These are phyloP conservation scores for Dryobotodes eremita DNA, from an alignment of 2,888 invertebrate genomes.

Conservation along the genomic window DNA sequence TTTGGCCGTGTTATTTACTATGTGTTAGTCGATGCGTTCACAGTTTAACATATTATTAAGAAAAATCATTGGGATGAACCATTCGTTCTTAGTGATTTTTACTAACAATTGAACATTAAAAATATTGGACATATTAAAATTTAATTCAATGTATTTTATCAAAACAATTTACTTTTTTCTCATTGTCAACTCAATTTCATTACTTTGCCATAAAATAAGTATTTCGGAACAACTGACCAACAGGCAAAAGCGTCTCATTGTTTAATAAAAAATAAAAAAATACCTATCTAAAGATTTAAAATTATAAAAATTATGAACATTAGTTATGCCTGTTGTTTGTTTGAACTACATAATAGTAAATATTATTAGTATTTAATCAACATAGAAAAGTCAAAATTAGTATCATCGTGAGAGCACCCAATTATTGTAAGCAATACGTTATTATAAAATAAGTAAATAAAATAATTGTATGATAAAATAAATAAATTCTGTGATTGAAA, in stretches of 20 bases:
- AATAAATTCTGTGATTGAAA: slow-evolving; percentile 73
- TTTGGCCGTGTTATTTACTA: slow-evolving; percentile 56
- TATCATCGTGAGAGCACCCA: slow-evolving; percentile 74
- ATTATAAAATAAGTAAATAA: slow-evolving; percentile 61
- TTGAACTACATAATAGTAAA: slow-evolving; percentile 42
- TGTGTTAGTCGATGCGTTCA: slow-evolving; percentile 25
- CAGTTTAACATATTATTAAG: slow-evolving; percentile 25
- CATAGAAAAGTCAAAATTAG: slow-evolving; percentile 61
- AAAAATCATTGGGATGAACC: slow-evolving; percentile 15
- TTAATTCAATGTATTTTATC: not conserved
- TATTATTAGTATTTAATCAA: slow-evolving; percentile 59
- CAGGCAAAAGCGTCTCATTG: slow-evolving; percentile 31
- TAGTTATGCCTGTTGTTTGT: slow-evolving; percentile 51
- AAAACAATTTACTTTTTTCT: slow-evolving; percentile 8
- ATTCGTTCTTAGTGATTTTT: slow-evolving; percentile 7
- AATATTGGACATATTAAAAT: slow-evolving; percentile 11
- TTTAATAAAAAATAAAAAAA: slow-evolving; percentile 9
- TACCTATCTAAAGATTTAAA: not conserved
- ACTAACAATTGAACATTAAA: slow-evolving; percentile 9
- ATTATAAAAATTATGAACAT: slow-evolving; percentile 7
- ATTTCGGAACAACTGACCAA: slow-evolving; percentile 43
- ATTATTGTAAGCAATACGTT: slow-evolving; percentile 74
- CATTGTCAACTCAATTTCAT: slow-evolving; percentile 24
- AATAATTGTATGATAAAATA: slow-evolving; percentile 59
- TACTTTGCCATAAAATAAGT: slow-evolving; percentile 39